Evolutionary conservation across 1,140 invertebrate genomes (phyloP).

Genomic region (Drosophila athabasca): DNA sequence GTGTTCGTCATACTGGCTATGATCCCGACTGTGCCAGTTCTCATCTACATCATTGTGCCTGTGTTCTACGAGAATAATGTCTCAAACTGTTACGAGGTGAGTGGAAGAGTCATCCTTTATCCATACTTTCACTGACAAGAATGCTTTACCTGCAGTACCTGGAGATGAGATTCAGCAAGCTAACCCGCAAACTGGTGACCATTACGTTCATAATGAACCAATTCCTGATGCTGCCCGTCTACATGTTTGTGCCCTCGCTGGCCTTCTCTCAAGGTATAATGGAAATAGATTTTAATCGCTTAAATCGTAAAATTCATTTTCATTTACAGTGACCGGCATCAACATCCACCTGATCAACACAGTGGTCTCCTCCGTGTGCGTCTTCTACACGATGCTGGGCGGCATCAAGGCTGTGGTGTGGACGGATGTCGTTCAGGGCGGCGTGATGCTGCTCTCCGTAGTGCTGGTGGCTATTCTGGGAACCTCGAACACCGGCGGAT

Average conservation of each 20-base stretch:
- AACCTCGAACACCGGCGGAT: conserved; percentile 87
- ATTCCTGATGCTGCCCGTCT: conserved; percentile 71
- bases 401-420: conserved; percentile 94
- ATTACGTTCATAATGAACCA: conserved; percentile 86
- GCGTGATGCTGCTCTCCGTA: conserved; percentile 90
- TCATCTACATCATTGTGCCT: conserved; percentile 90
- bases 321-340: conserved; percentile 89
- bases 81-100: conserved; percentile 93
- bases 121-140: background rate
- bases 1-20: conserved; percentile 87
- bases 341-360: conserved; percentile 89
- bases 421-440: conserved; percentile 93
- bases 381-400: conserved; percentile 93
- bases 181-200: conserved; percentile 87
- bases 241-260: conserved; percentile 87
- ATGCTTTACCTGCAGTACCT: conserved; percentile 86
- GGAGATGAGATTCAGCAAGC: conserved; percentile 87
- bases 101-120: conserved; percentile 20
- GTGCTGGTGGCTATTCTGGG: conserved; percentile 88
- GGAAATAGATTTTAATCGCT: conserved; percentile 43
- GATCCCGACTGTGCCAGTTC: conserved; percentile 87
- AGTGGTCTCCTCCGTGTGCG: conserved; percentile 89
- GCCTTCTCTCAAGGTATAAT: conserved; percentile 89
- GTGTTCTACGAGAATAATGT: conserved; percentile 92
- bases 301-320: conserved; percentile 34